Evolutionary conservation across 1,140 invertebrate species (phyloP).

Genomic region (Pogonomyrmex californicus): DNA sequence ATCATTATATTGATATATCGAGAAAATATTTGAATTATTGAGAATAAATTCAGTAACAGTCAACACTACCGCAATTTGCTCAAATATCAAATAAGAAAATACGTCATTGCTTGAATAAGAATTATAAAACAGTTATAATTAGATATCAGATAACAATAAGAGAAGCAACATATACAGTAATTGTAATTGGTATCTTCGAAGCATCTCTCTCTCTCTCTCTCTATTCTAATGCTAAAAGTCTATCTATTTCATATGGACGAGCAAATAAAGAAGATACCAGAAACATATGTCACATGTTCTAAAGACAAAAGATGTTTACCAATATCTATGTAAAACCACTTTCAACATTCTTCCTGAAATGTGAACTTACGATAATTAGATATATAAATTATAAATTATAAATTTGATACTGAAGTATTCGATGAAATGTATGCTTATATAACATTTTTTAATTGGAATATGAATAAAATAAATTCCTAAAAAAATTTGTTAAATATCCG

Average conservation of each 20-base stretch:
- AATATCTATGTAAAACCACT: background rate
- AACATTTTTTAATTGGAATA: background rate
- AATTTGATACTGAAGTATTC: background rate
- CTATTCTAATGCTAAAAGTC: background rate
- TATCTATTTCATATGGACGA: background rate
- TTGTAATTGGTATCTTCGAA: too few relatives aligned
- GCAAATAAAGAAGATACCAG: background rate
- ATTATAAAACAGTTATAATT: too few relatives aligned
- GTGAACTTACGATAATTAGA: background rate
- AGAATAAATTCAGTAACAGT: too few relatives aligned
- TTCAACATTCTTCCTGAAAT: background rate
- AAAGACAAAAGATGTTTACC: background rate
- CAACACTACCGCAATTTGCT: too few relatives aligned
- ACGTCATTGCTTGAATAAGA: too few relatives aligned
- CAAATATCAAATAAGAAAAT: too few relatives aligned
- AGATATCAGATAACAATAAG: too few relatives aligned
- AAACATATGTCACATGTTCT: background rate
- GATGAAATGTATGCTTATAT: conserved; percentile 12
- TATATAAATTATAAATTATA: too few relatives aligned
- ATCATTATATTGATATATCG: background rate
- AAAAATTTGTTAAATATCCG: background rate
- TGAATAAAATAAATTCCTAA: background rate
- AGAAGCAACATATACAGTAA: too few relatives aligned
- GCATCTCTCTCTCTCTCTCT: too few relatives aligned
- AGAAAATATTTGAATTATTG: too few relatives aligned